These are phyloP conservation scores for Halyomorpha halys DNA, from an alignment of 1,140 invertebrate species.

Conservation along the genomic window DNA sequence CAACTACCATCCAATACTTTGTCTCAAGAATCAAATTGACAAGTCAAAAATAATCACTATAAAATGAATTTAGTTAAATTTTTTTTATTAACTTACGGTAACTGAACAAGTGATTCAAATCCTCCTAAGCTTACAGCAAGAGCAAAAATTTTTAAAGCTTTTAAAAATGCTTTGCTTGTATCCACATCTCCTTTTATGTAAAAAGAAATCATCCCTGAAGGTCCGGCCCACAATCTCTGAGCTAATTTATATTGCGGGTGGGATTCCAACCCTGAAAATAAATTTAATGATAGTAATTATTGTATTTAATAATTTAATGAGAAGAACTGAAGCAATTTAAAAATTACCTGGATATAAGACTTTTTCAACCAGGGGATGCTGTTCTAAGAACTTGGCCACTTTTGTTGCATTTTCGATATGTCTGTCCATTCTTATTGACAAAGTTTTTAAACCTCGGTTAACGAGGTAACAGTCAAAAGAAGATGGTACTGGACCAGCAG, in stretches of 20 bases:
- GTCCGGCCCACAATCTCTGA: slow-evolving; percentile 73
- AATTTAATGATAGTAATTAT: too few species aligned
- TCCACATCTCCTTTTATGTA: slow-evolving; percentile 69
- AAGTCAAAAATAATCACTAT: too few species aligned
- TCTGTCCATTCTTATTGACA: slow-evolving; percentile 81
- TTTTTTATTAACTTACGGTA: slow-evolving; percentile 76
- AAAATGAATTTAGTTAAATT: too few species aligned
- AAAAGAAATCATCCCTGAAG: slow-evolving; percentile 87
- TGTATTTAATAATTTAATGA: too few species aligned
- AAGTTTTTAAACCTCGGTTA: slow-evolving; percentile 88
- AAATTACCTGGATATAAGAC: slow-evolving; percentile 70
- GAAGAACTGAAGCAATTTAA: too few species aligned
- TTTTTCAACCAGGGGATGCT: slow-evolving; percentile 62
- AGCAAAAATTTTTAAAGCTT: slow-evolving; percentile 66
- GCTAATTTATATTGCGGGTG: slow-evolving; percentile 85
- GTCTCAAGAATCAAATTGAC: too few species aligned
- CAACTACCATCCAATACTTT: too few species aligned
- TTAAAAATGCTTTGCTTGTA: slow-evolving; percentile 67
- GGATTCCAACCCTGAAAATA: slow-evolving; percentile 58
- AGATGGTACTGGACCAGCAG: slow-evolving; percentile 84
- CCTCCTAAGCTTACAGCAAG: slow-evolving; percentile 92
- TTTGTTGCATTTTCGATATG: slow-evolving; percentile 68
- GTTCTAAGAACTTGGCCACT: slow-evolving; percentile 71
- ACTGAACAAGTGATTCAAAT: slow-evolving; percentile 81
- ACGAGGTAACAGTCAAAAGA: slow-evolving; percentile 94